Evolutionary conservation across 2,113 vertebrate species (phyloP).

Genomic region (Paradoxurus hermaphroditus): DNA sequence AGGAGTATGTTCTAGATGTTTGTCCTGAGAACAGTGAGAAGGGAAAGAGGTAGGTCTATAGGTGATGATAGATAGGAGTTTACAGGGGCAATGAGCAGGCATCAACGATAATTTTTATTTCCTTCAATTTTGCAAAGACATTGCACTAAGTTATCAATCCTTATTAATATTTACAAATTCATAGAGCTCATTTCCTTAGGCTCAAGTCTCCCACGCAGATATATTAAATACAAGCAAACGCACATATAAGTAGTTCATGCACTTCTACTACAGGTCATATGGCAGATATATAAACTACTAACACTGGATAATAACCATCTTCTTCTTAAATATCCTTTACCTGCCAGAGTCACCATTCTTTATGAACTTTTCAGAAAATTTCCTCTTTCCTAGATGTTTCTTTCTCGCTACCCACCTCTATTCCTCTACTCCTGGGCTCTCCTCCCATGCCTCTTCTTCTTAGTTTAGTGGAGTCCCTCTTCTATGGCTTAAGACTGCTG

Average conservation of each 20-base stretch:
- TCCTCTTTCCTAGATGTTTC: not conserved
- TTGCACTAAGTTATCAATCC: not conserved
- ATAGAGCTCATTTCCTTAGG: not conserved
- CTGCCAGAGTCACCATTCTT: not conserved
- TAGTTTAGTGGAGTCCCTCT: not conserved
- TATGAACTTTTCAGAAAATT: not conserved
- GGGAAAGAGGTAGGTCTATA: not conserved
- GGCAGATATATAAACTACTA: not conserved
- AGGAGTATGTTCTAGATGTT: not conserved
- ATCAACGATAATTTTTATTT: not conserved
- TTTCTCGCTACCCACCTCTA: not conserved
- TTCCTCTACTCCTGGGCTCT: rapidly evolving
- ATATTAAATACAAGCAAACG: not conserved
- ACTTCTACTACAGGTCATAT: not conserved
- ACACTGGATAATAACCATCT: not conserved
- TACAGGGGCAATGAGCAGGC: not conserved
- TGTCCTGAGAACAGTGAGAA: not conserved
- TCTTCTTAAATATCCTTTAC: not conserved
- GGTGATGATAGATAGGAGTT: not conserved
- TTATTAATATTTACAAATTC: not conserved
- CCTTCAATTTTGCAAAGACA: not conserved
- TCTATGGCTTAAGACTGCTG: not conserved
- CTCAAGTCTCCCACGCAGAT: not conserved
- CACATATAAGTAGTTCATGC: not conserved
- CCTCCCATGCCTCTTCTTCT: not conserved